phyloP scores from a whole-genome alignment of 1,140 invertebrate species.

The Drosophila grimshawi region DNA sequence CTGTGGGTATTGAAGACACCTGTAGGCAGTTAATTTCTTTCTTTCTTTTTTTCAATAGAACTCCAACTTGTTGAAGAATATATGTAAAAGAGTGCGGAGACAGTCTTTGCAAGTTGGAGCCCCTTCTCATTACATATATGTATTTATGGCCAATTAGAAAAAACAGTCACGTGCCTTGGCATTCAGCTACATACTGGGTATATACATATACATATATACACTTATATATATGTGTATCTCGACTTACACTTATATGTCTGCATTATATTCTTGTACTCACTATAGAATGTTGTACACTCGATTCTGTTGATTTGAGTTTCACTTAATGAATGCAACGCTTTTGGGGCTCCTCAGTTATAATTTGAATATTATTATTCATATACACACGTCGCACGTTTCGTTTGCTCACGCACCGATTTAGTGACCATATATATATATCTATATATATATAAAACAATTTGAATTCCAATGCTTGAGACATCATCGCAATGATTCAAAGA shows the following conservation, averaged over 20 bases:
- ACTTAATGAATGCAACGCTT: slow-evolving; percentile 28
- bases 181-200: slow-evolving; percentile 46
- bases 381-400: slow-evolving; percentile 60
- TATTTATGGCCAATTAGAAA: slow-evolving; percentile 75
- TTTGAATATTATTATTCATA: slow-evolving; percentile 82
- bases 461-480: slow-evolving; percentile 50
- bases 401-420: slow-evolving; percentile 61
- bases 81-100: not conserved
- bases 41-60: not conserved
- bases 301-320: slow-evolving; percentile 14
- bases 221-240: slow-evolving; percentile 5
- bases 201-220: slow-evolving; percentile 16
- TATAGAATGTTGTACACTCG: slow-evolving; percentile 44
- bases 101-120: not conserved
- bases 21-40: not conserved
- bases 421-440: slow-evolving; percentile 46
- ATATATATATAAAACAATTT: slow-evolving; percentile 36
- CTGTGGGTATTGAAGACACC: not conserved
- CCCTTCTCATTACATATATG: slow-evolving; percentile 59
- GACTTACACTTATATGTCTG: slow-evolving; percentile 15
- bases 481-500: slow-evolving; percentile 33
- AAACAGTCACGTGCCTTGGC: slow-evolving; percentile 70
- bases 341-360: slow-evolving; percentile 40
- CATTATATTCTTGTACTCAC: slow-evolving; percentile 3
- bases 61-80: not conserved